Percentiles rank a stretch among this genome's conserved stretches.
Conservation (phyloP, 2,113 vertebrate species). For the Charadrius vociferus region DNA sequence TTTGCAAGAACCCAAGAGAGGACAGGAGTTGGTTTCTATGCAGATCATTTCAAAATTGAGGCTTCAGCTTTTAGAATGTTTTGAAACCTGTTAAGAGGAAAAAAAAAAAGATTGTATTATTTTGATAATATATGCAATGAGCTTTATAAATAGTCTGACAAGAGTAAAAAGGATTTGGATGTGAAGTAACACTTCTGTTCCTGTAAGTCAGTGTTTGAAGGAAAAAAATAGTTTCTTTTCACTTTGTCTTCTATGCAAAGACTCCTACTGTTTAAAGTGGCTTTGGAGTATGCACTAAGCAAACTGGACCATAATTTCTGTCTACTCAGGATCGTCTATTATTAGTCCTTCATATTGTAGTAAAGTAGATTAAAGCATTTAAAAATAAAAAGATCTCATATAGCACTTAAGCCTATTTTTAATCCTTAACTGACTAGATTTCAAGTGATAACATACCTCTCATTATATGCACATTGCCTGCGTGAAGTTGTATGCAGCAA, state of each 20-base stretch:
- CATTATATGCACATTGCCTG: not conserved
- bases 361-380: slow-evolving; percentile 18
- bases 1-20: not conserved
- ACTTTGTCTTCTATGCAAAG: not conserved
- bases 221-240: not conserved
- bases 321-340: not conserved
- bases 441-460: not conserved
- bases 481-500: not conserved
- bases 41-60: not conserved
- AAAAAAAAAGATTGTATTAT: not conserved
- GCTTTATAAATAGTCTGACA: not conserved
- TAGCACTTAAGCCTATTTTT: slow-evolving; percentile 16
- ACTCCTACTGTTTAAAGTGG: not conserved
- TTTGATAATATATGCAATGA: not conserved
- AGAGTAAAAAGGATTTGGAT: not conserved
- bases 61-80: not conserved
- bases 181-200: not conserved
- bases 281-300: slow-evolving; percentile 3
- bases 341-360: not conserved
- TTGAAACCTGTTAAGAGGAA: not conserved
- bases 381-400: not conserved
- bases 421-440: slow-evolving; percentile 11
- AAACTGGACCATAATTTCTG: not conserved
- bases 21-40: not conserved
- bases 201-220: not conserved